Evolutionary conservation across 1,140 invertebrate species (phyloP), one percentile per base, ranked within the genome.

Genomic region (Andricus grossulariae): DNA sequence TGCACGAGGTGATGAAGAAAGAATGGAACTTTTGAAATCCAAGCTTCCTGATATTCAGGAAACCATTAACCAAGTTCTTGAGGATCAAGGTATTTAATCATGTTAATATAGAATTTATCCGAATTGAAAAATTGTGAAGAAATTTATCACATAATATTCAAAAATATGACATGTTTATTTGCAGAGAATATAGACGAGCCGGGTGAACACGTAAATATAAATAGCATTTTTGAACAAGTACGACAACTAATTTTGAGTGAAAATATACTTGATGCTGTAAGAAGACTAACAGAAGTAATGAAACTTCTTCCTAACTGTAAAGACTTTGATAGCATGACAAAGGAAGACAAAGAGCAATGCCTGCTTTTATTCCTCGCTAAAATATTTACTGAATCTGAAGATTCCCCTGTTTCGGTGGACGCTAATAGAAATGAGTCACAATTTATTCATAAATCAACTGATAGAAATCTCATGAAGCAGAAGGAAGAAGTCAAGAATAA

Each of bases 1-100:
- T 52, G 85, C 82, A 57, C 84, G 90, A 50, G 87, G 87, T 4
- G 88, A 91, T 66, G 81, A 88, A n/a, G 81, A 92, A 16, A 90
- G 90, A 71, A 85, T 91, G 13, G 83, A 92, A 75, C 88, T 92
- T 71, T 92, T 90, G 89, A 87, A 88, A 21, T 74, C 81, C 18
- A 77, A 92, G 3, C 80, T 90, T 77, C 88, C 90, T 15, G 83
- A 91, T 70, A 82, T 93, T 71, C 81, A 87, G 39, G 81, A 87
- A 18, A 86, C 91, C 51, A 86, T 94, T 16, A 87, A 89, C 77
- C 77, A 91, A 25, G 78, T 90, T 74, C 70, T 91, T 4, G 79
- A 82, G 13, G 82, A 90, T 74, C 81, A 76, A 60, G 71, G 82
- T 79, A 77, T 49, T 72, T 11, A 45, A 45, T 45, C 1, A 45